Evolutionary conservation across 2,113 vertebrate genomes (phyloP), one percentile per base, ranked within the genome.

Genomic region (Ellobius talpinus): DNA sequence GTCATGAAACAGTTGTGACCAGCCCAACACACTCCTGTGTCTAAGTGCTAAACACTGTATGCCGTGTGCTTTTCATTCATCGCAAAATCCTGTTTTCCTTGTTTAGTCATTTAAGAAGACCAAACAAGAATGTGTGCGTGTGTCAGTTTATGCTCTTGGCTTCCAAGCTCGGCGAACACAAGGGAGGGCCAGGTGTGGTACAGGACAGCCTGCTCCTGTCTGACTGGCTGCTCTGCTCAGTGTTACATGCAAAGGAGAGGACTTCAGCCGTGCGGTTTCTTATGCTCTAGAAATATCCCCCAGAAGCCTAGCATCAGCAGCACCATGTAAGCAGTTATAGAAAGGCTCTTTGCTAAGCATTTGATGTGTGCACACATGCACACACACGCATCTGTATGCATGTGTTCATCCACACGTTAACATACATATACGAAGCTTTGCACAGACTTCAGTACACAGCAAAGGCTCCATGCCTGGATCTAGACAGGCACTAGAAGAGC

Each of bases 391-490:
- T 50, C 33, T 26, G 21, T 21, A 11, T 3, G 1, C 36, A 21
- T 36, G 77, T 81, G 78, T 58, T 55, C 50, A 1, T n/a, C 33
- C 36, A n/a, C 78, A 26, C 4, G 2, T 5, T 21, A 26, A 36
- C 21, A 13, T 7, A 61, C 50, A 58, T 39, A 82, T 39, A 39
- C 13, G 29, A 42, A 61, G 3, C 11, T 3, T 11, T 33, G 0
- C 23, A 9, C 17, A 42, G 19, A 6, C 77, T 14, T 1, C 47
- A 68, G 4, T 39, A 1, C 2, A 0, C 2, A 33, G 55, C 52
- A 42, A 3, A 13, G 42, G 6, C 50, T 77, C 63, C 11, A 33
- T 65, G 70, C 77, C 50, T 16, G 14, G 10, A 21, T 33, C 86
- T 5, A 39, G 36, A 52, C 74, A 70, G 72, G 61, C 13, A 2